Conservation (phyloP, 2,888 invertebrate species). For the Pseudococcus jackbeardsleyi region DNA sequence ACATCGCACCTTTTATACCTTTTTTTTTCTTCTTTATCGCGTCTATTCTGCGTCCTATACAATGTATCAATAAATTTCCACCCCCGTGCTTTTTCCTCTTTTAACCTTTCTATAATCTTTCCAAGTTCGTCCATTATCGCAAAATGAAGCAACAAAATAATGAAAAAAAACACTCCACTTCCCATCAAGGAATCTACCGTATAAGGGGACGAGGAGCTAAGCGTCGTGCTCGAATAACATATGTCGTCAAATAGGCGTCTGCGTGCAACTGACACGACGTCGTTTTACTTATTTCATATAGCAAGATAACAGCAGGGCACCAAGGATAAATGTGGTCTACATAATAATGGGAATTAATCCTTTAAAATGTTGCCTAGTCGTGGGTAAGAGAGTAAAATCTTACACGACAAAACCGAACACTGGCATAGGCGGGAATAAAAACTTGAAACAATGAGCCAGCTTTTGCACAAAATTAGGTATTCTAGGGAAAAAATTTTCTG, state of each 20-base stretch:
- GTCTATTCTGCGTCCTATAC: not conserved
- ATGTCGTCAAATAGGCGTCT: constrained; percentile 49
- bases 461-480: not conserved
- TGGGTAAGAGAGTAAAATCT: not conserved
- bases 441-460: not conserved
- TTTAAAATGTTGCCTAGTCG: not conserved
- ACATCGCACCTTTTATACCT: constrained; percentile 23
- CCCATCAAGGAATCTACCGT: not conserved
- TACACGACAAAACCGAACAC: not conserved
- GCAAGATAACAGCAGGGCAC: not conserved
- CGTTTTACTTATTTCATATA: constrained; percentile 41
- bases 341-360: constrained; percentile 51
- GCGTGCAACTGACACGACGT: constrained; percentile 41
- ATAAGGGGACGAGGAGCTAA: not conserved
- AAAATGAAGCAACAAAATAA: constrained; percentile 20
- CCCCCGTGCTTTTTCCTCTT: not conserved
- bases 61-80: constrained; percentile 38
- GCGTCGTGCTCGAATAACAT: constrained; percentile 36
- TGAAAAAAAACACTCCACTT: not conserved
- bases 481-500: not conserved
- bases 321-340: constrained; percentile 21
- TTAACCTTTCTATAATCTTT: constrained; percentile 18
- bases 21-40: not conserved
- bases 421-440: not conserved
- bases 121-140: constrained; percentile 38